Evolutionary conservation across 2,888 invertebrate genomes (phyloP).

Genomic region (Sinelater perroti): DNA sequence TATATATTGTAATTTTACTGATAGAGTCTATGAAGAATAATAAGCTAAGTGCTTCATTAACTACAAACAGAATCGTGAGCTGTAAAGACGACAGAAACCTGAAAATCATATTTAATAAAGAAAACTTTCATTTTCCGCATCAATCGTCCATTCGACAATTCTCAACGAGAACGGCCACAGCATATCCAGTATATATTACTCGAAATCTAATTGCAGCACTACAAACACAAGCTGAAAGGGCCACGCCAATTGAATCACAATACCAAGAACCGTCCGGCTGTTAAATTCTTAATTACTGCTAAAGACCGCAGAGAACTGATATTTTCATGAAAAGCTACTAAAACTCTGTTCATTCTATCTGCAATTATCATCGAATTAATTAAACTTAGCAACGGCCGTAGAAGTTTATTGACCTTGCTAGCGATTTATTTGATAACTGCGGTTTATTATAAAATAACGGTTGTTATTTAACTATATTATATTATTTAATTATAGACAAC

Average conservation of each 20-base stretch:
- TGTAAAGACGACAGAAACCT: neutral
- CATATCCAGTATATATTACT: constrained; percentile 7
- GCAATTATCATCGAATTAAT: constrained; percentile 21
- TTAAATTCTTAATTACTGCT: constrained; percentile 25
- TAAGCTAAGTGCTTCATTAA: constrained; percentile 11
- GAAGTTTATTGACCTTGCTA: too few relatives aligned
- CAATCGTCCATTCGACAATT: neutral
- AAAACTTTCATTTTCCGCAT: too few relatives aligned
- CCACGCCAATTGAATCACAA: constrained; percentile 22
- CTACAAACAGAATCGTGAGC: neutral
- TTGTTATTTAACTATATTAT: too few relatives aligned
- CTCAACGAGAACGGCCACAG: neutral
- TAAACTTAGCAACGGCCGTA: constrained; percentile 9
- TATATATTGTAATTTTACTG: constrained; percentile 21
- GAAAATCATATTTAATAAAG: neutral
- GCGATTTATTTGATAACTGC: too few relatives aligned
- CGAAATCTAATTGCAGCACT: constrained; percentile 26
- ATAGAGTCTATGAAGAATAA: constrained; percentile 7
- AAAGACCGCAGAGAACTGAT: constrained; percentile 23
- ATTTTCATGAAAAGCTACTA: constrained; percentile 22
- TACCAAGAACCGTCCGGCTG: constrained; percentile 18
- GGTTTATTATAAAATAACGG: too few relatives aligned
- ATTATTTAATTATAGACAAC: too few relatives aligned
- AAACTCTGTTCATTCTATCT: constrained; percentile 16
- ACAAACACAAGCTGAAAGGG: constrained; percentile 15